A percentile compares a stretch with the other conserved stretches of the same genome.
phyloP scores from a whole-genome alignment of 1,140 invertebrate species.

The Diabrotica virgifera region DNA sequence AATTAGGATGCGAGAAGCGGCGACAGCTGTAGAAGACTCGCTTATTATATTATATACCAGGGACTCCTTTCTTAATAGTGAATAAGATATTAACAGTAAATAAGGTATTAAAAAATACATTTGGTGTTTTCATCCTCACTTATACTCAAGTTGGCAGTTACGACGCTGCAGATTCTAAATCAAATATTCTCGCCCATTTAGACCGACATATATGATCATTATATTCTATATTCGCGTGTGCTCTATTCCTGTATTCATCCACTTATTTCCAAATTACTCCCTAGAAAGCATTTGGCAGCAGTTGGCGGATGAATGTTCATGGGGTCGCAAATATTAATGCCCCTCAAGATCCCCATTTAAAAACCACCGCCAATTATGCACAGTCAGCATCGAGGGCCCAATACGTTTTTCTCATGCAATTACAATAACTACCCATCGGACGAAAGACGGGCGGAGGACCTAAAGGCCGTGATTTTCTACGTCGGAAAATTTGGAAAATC shows the following conservation, averaged over 20 bases:
- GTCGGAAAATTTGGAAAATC: conserved; percentile 1
- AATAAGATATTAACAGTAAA: no score
- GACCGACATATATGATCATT: no score
- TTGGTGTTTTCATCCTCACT: no score
- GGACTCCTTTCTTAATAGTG: no score
- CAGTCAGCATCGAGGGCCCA: not conserved
- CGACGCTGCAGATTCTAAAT: no score
- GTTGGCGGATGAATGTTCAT: not conserved
- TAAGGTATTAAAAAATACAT: no score
- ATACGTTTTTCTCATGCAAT: not conserved
- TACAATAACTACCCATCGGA: not conserved
- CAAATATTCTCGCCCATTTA: no score
- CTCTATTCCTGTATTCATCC: not conserved
- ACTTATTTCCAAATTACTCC: not conserved
- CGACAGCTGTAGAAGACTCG: no score
- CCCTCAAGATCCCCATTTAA: not conserved
- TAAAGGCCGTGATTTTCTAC: not conserved
- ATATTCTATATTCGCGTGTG: no score
- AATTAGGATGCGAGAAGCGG: no score
- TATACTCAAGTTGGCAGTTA: no score
- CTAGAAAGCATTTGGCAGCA: not conserved
- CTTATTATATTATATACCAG: no score
- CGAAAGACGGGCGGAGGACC: not conserved
- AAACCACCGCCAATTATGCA: not conserved
- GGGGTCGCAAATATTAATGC: not conserved